Base-by-base conservation (phyloP, 1,140 invertebrate genomes). In the Charaxes varanes region DNA sequence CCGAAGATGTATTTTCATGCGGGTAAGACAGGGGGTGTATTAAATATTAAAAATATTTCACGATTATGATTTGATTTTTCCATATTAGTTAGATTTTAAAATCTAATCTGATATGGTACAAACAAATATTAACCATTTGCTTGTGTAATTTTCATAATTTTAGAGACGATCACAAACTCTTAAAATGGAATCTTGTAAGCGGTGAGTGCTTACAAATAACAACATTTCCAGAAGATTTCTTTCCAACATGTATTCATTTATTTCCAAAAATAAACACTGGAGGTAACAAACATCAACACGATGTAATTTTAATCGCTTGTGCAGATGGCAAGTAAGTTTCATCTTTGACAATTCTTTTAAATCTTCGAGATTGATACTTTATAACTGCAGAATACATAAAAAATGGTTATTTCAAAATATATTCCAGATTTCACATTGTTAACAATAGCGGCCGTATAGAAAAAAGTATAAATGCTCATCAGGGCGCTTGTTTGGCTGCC, bases 1-100 rank as follows among this genome's bases (percentile, higher is more conserved):
- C 94, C 17, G 96, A 98, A 74, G 95, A 98, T 84, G 90, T 97
- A 27, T 94, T 94, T 84, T 96, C 96, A 18, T 92, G 90, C 57
- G 93, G 93, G 93, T 94, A 85, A 83, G 22, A n/a, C n/a, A n/a
- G n/a, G n/a, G n/a, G n/a, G n/a, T n/a, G n/a, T n/a, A n/a, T n/a
- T n/a, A n/a, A n/a, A n/a, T n/a, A n/a, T n/a, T n/a, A n/a, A n/a
- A n/a, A n/a, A n/a, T n/a, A n/a, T n/a, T n/a, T n/a, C n/a, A n/a
- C n/a, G n/a, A n/a, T n/a, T n/a, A n/a, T n/a, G n/a, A n/a, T n/a
- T n/a, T n/a, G n/a, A n/a, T n/a, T n/a, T n/a, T n/a, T n/a, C n/a
- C n/a, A n/a, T n/a, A n/a, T n/a, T n/a, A n/a, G n/a, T n/a, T n/a
- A n/a, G n/a, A n/a, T n/a, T n/a, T n/a, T n/a, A n/a, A n/a, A n/a